Evolutionary conservation across 2,113 vertebrate species (phyloP), one percentile per base, ranked within the genome.

Genomic region (Chionomys nivalis): DNA sequence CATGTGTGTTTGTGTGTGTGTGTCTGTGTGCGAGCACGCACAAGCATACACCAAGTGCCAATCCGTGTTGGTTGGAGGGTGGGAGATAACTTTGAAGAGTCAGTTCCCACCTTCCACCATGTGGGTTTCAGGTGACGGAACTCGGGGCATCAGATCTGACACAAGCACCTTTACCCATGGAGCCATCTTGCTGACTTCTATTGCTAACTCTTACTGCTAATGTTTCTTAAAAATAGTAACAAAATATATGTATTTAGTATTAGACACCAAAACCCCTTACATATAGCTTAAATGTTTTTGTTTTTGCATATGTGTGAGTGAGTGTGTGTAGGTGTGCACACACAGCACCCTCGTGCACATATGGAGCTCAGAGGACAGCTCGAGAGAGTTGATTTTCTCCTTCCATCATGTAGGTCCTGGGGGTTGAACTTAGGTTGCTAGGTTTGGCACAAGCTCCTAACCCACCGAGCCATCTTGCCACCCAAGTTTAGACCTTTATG

Each of bases 21-120:
- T 23, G 10, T n/a, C 24, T 19, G 10, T 21, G 3, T 24, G 21
- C 13, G 2, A 1, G 12, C 23, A 61, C 7, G 26, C 12, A 13
- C 7, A 33, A 75, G 75, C 16, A 16, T 7, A 36, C 2, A n/a
- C 6, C n/a, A 42, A 44, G 39, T 11, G 14, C 28, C 39, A 86
- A 66, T 44, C 58, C 65, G 4, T 33, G 17, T 44, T n/a, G n/a
- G n/a, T 7, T 86, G 61, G 26, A 33, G 24, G 58, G 24, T 7
- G 16, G 58, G 39, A 4, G 61, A 66, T 19, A 47, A 14, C 28
- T 36, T 36, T 23, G 9, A 12, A 44, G 44, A 68, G 12, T 87
- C 65, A 14, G 31, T 47, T 66, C 31, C 49, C n/a, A 11, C 42
- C 9, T 66, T 66, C 39, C 31, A 44, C 31, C 63, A 11, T 23